These are phyloP conservation scores for Falco rusticolus DNA, from an alignment of 2,797 vertebrate species.

Conservation along the genomic window DNA sequence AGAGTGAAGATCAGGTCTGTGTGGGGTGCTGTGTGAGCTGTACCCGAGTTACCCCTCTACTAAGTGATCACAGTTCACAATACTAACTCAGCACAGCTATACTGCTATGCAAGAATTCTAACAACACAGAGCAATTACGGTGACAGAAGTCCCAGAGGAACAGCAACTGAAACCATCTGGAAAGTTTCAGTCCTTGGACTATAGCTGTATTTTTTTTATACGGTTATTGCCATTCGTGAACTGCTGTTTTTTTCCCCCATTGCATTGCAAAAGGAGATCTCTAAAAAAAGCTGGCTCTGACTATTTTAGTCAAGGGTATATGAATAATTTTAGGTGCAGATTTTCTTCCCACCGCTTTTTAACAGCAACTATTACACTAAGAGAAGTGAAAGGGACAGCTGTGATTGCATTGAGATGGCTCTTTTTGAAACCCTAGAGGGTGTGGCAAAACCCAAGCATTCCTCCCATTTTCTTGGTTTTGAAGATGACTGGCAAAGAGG, in stretches of 20 bases:
- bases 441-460: neutral
- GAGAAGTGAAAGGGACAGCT: conserved; percentile 25
- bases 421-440: neutral
- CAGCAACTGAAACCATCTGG: neutral
- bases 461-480: neutral
- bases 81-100: neutral
- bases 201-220: neutral
- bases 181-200: neutral
- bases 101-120: neutral
- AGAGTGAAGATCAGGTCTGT: neutral
- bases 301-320: neutral
- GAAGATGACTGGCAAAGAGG: neutral
- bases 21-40: neutral
- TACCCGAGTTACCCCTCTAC: neutral
- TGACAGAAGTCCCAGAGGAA: neutral
- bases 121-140: neutral
- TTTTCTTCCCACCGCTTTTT: conserved; percentile 12
- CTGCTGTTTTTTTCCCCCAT: neutral
- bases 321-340: conserved; percentile 1
- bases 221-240: neutral
- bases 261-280: neutral
- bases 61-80: neutral
- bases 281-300: neutral
- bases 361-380: neutral
- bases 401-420: neutral